Percentiles rank a stretch among this genome's conserved stretches.
phyloP scores from a whole-genome alignment of 2,888 invertebrate species.

The Idaea dimidiata region DNA sequence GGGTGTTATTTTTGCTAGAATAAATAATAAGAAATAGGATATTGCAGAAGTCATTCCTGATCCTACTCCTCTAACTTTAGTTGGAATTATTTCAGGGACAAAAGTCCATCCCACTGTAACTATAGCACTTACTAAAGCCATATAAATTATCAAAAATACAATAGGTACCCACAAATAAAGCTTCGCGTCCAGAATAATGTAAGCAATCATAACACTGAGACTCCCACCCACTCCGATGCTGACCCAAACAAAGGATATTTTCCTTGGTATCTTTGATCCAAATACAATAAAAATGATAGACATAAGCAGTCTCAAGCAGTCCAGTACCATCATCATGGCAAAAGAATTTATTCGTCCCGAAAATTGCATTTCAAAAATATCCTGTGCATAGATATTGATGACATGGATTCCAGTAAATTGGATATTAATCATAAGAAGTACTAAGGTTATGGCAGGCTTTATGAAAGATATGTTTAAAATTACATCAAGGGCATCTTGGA shows the following conservation, averaged over 20 bases:
- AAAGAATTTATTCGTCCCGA: slow-evolving; percentile 13
- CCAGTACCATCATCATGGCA: slow-evolving; percentile 11
- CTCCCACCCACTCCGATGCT: slow-evolving; percentile 8
- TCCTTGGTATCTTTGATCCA: slow-evolving; percentile 12
- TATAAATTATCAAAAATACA: slow-evolving; percentile 8
- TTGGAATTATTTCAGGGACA: slow-evolving; percentile 40
- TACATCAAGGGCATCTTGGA: slow-evolving; percentile 9
- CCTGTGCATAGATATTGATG: slow-evolving; percentile 14
- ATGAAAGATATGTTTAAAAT: slow-evolving; percentile 11
- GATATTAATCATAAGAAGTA: slow-evolving; percentile 9
- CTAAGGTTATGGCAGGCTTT: slow-evolving; percentile 9
- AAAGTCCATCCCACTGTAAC: slow-evolving; percentile 40
- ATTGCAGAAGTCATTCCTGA: slow-evolving; percentile 26
- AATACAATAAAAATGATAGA: slow-evolving; percentile 9
- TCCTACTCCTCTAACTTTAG: slow-evolving; percentile 38
- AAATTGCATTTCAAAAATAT: slow-evolving; percentile 14
- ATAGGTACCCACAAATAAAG: slow-evolving; percentile 9
- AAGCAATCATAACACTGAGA: slow-evolving; percentile 6
- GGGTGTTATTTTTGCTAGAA: slow-evolving; percentile 12
- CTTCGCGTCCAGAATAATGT: slow-evolving; percentile 2
- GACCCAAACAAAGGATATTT: slow-evolving; percentile 5
- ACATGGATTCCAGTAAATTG: slow-evolving; percentile 15
- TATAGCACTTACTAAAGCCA: slow-evolving; percentile 26
- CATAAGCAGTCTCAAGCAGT: slow-evolving; percentile 6
- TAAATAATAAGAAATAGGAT: slow-evolving; percentile 10